These are phyloP conservation scores for Pogonophryne albipinna DNA, from an alignment of 2,797 vertebrate species.

Conservation along the genomic window DNA sequence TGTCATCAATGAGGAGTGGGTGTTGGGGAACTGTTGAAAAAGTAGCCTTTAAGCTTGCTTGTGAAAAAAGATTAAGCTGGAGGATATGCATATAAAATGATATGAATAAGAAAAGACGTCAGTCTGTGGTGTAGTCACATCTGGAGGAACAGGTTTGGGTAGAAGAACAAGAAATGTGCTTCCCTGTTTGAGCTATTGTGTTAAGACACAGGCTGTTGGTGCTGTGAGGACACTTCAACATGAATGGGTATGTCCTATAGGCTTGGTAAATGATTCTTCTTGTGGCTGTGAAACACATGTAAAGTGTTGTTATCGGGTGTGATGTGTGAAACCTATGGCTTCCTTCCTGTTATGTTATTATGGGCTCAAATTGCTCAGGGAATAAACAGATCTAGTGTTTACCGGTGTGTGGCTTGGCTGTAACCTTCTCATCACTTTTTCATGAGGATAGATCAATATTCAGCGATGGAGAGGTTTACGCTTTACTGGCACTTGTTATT, in stretches of 20 bases:
- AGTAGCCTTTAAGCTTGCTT: neutral
- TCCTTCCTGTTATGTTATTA: slow-evolving; percentile 1
- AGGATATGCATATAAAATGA: slow-evolving; percentile 1
- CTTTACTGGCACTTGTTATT: slow-evolving; percentile 23
- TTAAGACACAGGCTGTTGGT: slow-evolving; percentile 19
- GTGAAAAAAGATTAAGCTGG: neutral
- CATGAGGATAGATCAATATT: slow-evolving; percentile 29
- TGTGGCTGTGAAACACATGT: slow-evolving; percentile 3
- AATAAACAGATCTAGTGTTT: slow-evolving; percentile 1
- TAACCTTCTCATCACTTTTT: slow-evolving; percentile 14
- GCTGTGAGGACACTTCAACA: slow-evolving; percentile 43
- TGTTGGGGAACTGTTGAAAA: neutral
- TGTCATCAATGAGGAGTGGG: neutral
- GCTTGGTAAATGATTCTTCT: slow-evolving; percentile 18
- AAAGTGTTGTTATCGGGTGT: neutral
- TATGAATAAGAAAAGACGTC: slow-evolving; percentile 34
- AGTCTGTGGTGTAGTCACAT: slow-evolving; percentile 36
- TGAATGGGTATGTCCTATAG: slow-evolving; percentile 57
- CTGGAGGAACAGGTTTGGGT: slow-evolving; percentile 85
- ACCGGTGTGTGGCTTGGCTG: neutral
- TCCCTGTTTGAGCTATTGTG: slow-evolving; percentile 42
- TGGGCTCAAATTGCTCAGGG: slow-evolving; percentile 4
- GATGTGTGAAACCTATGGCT: slow-evolving; percentile 2
- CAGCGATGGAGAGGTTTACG: neutral
- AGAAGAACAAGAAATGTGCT: slow-evolving; percentile 79